Evolutionary conservation across 30 jellyfish, hydroid and myxozoan genomes (phyloP).

Genomic region (Rhopilema esculentum): DNA sequence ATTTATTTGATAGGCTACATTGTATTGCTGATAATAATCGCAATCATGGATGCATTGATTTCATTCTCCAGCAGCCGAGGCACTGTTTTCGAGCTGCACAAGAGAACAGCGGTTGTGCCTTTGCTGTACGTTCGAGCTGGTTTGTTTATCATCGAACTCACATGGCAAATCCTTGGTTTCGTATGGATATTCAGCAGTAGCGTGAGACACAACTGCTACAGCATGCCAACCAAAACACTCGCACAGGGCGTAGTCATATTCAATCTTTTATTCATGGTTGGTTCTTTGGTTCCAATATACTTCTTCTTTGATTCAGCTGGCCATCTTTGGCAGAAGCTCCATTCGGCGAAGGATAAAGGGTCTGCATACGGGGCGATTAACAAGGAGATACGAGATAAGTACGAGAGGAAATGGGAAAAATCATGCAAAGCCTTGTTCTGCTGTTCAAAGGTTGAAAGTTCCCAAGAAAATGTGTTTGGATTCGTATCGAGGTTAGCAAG

Average conservation of each 20-base stretch:
- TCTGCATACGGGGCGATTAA: slow-evolving; percentile 73
- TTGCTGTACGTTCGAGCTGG: slow-evolving; percentile 70
- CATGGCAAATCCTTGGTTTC: slow-evolving; percentile 76
- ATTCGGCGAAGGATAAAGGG: slow-evolving; percentile 25
- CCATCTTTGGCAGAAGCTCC: slow-evolving; percentile 70
- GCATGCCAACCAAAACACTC: slow-evolving; percentile 57
- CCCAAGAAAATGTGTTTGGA: slow-evolving; percentile 78
- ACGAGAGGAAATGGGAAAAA: slow-evolving; percentile 80
- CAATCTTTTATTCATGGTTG: slow-evolving; percentile 67
- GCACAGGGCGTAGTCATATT: slow-evolving; percentile 76
- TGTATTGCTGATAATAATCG: slow-evolving; percentile 47
- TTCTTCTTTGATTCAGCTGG: slow-evolving; percentile 91
- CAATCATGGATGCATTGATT: slow-evolving; percentile 52
- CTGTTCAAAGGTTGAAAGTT: slow-evolving; percentile 80
- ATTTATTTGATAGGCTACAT: slow-evolving; percentile 81
- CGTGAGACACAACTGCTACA: slow-evolving; percentile 47
- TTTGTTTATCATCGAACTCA: slow-evolving; percentile 63
- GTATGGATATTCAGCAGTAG: slow-evolving; percentile 50
- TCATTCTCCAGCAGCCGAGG: slow-evolving; percentile 91
- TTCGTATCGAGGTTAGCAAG: slow-evolving; percentile 79
- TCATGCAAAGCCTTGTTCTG: slow-evolving; percentile 80
- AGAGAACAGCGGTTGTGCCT: slow-evolving; percentile 76
- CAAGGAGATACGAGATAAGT: slow-evolving; percentile 40
- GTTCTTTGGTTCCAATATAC: slow-evolving; percentile 52
- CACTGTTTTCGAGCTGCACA: slow-evolving; percentile 72